Evolutionary conservation across 37 sponge, comb jelly and placozoan genomes (phyloP), one percentile per base, ranked within the genome.

Genomic region (Dysidea cf. avara): DNA sequence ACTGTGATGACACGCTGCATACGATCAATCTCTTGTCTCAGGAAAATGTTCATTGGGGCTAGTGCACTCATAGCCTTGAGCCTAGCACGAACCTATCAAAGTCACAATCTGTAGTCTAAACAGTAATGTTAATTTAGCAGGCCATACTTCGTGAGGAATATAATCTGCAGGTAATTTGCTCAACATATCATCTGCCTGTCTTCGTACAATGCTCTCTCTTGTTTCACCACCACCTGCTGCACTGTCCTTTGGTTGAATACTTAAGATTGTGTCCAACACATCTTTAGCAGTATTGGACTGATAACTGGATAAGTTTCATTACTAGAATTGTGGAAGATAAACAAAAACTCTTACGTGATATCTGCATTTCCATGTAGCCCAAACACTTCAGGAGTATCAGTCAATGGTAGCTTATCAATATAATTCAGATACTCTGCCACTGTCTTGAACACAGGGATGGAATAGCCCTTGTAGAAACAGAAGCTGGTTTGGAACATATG

Each of bases 201-300:
- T 74, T 61, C 70, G 81, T 31, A 98, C 99, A 0, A 89, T 70
- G 55, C 82, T 82, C 85, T 98, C 99, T 53, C 99, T 86, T n/a
- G 99, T 98, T 75, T 98, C 99, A 22, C 99, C 99, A 16, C 88
- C 81, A 2, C 89, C 93, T 38, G 90, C 88, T 68, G 92, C 92
- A 81, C 92, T 91, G 83, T 98, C 99, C 71, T 98, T 98, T 40
- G 99, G 99, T 85, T 98, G 99, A 71, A 98, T 95, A 53, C 77
- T 95, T 68, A 92, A 71, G 37, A 95, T 92, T 2, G 99, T 98
- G 64, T 95, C 93, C 73, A 98, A 80, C 4, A 95, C 85, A 48
- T 89, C 87, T 57, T 86, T 89, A 22, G 99, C 99, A 66, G 88
- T 84, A 80, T 90, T 95, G 25, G 81, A 83, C 83, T 98, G 99